These are phyloP conservation scores for Palythoa grandis DNA, from an alignment of 92 coral and sea anemone genomes.

Conservation along the genomic window DNA sequence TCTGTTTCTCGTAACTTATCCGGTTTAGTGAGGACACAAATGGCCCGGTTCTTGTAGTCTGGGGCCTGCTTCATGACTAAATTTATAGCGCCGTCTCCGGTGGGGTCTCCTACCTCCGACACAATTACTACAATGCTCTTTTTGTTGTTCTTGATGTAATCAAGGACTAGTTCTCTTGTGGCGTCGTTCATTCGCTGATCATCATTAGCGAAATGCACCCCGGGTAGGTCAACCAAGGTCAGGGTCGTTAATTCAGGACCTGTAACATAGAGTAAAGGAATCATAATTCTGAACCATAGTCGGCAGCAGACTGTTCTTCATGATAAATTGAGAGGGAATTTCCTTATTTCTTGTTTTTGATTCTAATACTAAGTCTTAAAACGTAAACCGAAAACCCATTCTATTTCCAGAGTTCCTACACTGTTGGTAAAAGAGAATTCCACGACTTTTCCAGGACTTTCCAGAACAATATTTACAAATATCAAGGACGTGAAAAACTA, in stretches of 20 bases:
- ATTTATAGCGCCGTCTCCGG: constrained; percentile 85
- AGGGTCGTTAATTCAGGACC: constrained; percentile 76
- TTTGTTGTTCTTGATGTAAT: constrained; percentile 78
- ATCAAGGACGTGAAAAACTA: too few species aligned
- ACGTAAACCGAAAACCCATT: too few species aligned
- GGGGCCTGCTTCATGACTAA: constrained; percentile 72
- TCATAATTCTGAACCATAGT: not conserved
- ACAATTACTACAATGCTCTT: constrained; percentile 80
- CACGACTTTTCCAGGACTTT: too few species aligned
- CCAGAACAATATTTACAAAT: too few species aligned
- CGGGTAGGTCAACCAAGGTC: constrained; percentile 86
- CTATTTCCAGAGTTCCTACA: too few species aligned
- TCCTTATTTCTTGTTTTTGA: not conserved
- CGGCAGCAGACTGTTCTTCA: not conserved
- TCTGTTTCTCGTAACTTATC: constrained; percentile 75
- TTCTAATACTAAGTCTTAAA: too few species aligned
- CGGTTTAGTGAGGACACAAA: constrained; percentile 83
- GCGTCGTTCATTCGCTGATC: constrained; percentile 70
- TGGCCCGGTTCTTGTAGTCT: constrained; percentile 70
- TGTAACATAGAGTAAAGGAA: not conserved
- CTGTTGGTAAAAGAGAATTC: too few species aligned
- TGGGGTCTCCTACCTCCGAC: constrained; percentile 86
- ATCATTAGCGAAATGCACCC: constrained; percentile 86
- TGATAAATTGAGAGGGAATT: not conserved
- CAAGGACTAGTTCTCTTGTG: constrained; percentile 70